Percentiles rank a stretch among this genome's conserved stretches.
phyloP scores from a whole-genome alignment of 1,140 invertebrate genomes.

The Bombus balteatus region DNA sequence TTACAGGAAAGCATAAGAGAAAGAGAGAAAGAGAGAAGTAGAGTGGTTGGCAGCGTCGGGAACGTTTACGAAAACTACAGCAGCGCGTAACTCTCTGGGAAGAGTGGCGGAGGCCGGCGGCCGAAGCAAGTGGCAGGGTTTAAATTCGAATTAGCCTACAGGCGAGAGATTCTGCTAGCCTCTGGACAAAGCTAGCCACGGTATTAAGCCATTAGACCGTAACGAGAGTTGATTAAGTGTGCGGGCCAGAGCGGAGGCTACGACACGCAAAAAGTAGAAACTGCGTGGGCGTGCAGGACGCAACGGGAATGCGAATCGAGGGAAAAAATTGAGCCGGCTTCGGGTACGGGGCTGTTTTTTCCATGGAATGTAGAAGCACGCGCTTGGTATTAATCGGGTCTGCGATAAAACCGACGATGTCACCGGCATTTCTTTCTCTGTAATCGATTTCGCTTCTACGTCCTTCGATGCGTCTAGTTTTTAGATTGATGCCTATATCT shows the following conservation, averaged over 20 bases:
- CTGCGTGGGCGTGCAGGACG: not conserved
- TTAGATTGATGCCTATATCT: not conserved
- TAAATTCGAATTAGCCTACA: slow-evolving; percentile 66
- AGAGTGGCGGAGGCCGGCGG: slow-evolving; percentile 40
- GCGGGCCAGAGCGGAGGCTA: slow-evolving; percentile 22
- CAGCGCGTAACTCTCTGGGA: slow-evolving; percentile 43
- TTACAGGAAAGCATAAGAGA: not conserved
- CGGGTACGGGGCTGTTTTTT: not conserved
- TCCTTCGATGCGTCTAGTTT: not conserved
- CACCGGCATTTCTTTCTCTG: not conserved
- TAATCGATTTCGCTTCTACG: not conserved
- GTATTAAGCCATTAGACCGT: slow-evolving; percentile 69
- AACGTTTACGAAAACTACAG: slow-evolving; percentile 49
- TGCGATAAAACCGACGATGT: slow-evolving; percentile 25
- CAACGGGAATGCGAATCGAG: slow-evolving; percentile 3
- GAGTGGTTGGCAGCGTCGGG: not conserved
- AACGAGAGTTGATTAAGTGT: slow-evolving; percentile 70
- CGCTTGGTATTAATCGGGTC: slow-evolving; percentile 33
- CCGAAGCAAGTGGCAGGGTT: slow-evolving; percentile 53
- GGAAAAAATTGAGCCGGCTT: slow-evolving; percentile 15
- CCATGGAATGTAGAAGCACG: slow-evolving; percentile 23
- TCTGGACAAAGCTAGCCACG: slow-evolving; percentile 61
- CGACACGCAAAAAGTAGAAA: slow-evolving; percentile 43
- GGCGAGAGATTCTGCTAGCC: slow-evolving; percentile 37
- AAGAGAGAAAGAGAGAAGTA: no score